A percentile compares a stretch with the other conserved stretches of the same genome.
Evolutionary conservation across 64 coral and sea anemone genomes (phyloP).

Genomic region (Hydrozoanthus tunicans): DNA sequence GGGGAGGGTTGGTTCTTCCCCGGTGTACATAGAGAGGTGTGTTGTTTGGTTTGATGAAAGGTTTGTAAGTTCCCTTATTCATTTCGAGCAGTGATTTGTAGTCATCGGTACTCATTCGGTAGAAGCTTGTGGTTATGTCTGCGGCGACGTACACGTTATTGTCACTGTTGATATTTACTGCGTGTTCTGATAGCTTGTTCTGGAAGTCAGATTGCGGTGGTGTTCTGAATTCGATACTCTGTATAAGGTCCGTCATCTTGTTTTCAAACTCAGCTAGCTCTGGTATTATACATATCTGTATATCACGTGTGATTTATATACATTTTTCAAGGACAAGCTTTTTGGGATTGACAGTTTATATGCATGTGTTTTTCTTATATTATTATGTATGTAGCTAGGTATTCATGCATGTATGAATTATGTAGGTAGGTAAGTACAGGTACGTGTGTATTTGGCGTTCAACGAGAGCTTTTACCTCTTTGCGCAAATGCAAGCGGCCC

Average conservation of each 20-base stretch:
- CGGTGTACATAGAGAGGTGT: no score
- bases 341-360: no score
- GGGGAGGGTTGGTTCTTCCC: no score
- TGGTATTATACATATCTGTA: neutral
- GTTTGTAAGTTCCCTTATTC: no score
- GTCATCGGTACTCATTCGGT: neutral
- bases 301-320: no score
- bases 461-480: conserved; percentile 61
- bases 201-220: neutral
- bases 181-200: neutral
- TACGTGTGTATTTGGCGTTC: no score
- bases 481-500: conserved; percentile 91
- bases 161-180: neutral
- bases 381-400: no score
- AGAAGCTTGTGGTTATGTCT: neutral
- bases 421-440: no score
- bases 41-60: no score
- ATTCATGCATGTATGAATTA: no score
- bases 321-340: no score
- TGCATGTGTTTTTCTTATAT: no score
- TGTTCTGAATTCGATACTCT: neutral
- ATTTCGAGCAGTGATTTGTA: neutral
- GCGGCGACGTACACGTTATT: neutral
- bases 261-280: neutral
- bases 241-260: neutral